phyloP scores from a whole-genome alignment of 2,113 vertebrate genomes.

The Scomber colias region DNA sequence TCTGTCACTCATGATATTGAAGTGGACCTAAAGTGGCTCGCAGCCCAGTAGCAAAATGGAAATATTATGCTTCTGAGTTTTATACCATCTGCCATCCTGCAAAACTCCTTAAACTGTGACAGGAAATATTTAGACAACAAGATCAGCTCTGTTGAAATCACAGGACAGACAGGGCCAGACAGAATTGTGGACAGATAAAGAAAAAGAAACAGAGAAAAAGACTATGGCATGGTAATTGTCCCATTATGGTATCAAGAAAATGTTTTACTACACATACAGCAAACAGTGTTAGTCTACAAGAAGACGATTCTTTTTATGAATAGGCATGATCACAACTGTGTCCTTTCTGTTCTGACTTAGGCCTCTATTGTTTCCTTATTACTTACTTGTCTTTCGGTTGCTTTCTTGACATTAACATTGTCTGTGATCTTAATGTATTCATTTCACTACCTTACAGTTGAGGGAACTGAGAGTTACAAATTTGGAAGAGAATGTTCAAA shows the following conservation, averaged over 20 bases:
- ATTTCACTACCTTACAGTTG: neutral
- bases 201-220: slow-evolving; percentile 27
- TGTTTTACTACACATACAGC: slow-evolving; percentile 4
- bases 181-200: slow-evolving; percentile 30
- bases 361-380: neutral
- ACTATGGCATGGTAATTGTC: slow-evolving; percentile 9
- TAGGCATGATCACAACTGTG: neutral
- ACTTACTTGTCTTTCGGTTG: no score
- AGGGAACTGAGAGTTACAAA: no score
- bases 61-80: slow-evolving; percentile 67
- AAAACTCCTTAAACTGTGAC: slow-evolving; percentile 77
- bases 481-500: neutral
- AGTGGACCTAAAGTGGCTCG: slow-evolving; percentile 8
- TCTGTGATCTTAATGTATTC: neutral
- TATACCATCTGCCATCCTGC: slow-evolving; percentile 69
- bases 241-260: slow-evolving; percentile 5
- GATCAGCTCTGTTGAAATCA: slow-evolving; percentile 70
- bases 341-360: neutral
- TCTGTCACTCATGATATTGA: slow-evolving; percentile 24
- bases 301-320: neutral
- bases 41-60: slow-evolving; percentile 50
- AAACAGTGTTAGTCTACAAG: neutral
- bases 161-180: slow-evolving; percentile 62
- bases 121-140: slow-evolving; percentile 83
- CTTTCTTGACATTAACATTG: neutral